Percentiles rank a stretch among this genome's conserved stretches.
These are phyloP conservation scores for Amblyornis subalaris DNA, from an alignment of 2,113 vertebrate genomes.

Conservation along the genomic window DNA sequence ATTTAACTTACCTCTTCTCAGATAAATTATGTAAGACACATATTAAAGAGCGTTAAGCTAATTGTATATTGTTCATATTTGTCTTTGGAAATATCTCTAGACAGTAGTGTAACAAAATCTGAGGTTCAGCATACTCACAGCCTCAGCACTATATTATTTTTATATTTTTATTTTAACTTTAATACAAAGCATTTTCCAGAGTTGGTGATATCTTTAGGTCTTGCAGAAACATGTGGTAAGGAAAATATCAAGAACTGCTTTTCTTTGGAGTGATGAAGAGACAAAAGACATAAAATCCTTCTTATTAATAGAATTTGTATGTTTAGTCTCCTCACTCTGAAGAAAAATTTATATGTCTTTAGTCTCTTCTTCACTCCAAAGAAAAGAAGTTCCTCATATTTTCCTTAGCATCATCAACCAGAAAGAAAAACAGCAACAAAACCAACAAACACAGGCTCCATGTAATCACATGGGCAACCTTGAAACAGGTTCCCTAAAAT, in stretches of 20 bases:
- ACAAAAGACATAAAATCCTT: neutral
- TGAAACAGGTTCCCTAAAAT: neutral
- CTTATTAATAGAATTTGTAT: neutral
- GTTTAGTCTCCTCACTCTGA: neutral
- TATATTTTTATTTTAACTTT: neutral
- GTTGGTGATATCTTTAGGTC: neutral
- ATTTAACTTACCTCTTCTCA: neutral
- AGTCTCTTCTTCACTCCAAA: neutral
- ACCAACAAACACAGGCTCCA: rapidly evolving
- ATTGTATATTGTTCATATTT: neutral
- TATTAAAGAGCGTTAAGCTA: neutral
- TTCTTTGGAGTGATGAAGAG: neutral
- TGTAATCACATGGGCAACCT: neutral
- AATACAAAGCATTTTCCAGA: neutral
- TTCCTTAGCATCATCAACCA: neutral
- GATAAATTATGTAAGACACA: neutral
- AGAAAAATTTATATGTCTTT: neutral
- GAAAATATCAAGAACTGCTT: neutral
- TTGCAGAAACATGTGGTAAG: neutral
- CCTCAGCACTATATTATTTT: neutral
- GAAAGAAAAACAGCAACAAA: neutral
- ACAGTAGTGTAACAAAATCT: neutral
- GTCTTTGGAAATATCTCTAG: neutral
- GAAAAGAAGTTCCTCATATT: neutral
- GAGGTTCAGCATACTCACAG: neutral